Base-by-base conservation (phyloP, 1,140 invertebrate genomes). In the Camponotus vicinus region DNA sequence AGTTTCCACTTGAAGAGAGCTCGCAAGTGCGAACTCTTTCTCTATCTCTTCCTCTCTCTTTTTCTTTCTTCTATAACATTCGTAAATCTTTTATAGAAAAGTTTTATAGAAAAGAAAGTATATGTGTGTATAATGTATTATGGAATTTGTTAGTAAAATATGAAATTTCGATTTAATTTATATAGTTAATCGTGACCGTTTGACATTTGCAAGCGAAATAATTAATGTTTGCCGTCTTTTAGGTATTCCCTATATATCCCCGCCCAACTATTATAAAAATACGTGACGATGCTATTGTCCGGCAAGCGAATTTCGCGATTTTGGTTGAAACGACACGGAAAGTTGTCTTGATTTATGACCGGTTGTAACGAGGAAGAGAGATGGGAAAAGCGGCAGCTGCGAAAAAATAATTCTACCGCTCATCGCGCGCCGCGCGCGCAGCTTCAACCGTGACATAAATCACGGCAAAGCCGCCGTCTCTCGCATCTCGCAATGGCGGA, bases 371-470 rank as follows among this genome's bases (percentile, higher is more conserved):
- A 78, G 71, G 61, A 42, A 42, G 37, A 55, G 71, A 21, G 63
- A 55, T n/a, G 27, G 34, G 11, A 52, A 52, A 52, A 13, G 77
- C 45, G 73, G 69, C 69, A 61, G 69, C 79, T 80, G 82, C 32
- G 59, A 85, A 85, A 85, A 85, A 85, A 78, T 78, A 78, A 76
- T 78, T 83, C 82, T 66, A 66, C 57, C 73, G 73, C 73, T 78
- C 82, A 83, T 85, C 82, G 82, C 59, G 71, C 59, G 73, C 40
- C 42, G 64, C 64, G 64, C 57, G 45, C 69, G 52, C 73, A 57
- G 32, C 45, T 76, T 86, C 85, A 52, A 57, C 59, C n/a, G 45
- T 52, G 45, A 59, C 55, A 77, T 86, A 85, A 89, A 88, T 88
- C 67, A 88, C 27, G 40, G 55, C 45, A 37, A 45, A 66, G 57